These are phyloP conservation scores for Hyperoplus immaculatus DNA, from an alignment of 2,797 vertebrate genomes.

Conservation along the genomic window DNA sequence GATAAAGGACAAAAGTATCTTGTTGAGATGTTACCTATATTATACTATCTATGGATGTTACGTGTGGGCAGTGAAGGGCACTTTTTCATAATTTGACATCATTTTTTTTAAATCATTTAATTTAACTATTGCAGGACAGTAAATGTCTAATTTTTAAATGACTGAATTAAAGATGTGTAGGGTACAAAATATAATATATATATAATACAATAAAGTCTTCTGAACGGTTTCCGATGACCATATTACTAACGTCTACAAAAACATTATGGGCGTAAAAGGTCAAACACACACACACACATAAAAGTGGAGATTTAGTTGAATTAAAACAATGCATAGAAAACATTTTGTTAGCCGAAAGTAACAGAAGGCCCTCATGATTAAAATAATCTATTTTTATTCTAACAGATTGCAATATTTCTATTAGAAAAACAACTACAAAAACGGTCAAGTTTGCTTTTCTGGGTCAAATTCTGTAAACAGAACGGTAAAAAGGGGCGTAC, in stretches of 20 bases:
- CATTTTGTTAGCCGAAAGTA: background rate
- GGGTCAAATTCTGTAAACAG: constrained; percentile 28
- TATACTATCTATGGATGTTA: no score
- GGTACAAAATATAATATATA: no score
- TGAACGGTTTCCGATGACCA: constrained; percentile 3
- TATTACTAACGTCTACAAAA: constrained; percentile 4
- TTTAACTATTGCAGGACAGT: no score
- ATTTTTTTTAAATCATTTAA: no score
- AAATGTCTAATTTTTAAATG: no score
- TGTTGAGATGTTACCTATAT: constrained; percentile 3
- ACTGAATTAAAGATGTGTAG: no score
- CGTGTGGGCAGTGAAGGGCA: background rate
- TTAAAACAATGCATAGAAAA: background rate
- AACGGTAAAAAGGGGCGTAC: background rate
- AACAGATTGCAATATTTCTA: background rate
- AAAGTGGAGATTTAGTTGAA: background rate
- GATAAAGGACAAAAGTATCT: background rate
- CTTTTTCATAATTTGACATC: no score
- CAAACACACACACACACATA: background rate
- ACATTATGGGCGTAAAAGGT: constrained; percentile 21
- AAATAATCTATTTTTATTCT: fast-evolving
- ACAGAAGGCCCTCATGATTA: fast-evolving
- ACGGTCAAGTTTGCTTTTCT: background rate
- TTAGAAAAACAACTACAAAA: no score
- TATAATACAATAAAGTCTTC: background rate